Evolutionary conservation across 2,888 invertebrate genomes (phyloP).

Genomic region (Nymphalis c-album): DNA sequence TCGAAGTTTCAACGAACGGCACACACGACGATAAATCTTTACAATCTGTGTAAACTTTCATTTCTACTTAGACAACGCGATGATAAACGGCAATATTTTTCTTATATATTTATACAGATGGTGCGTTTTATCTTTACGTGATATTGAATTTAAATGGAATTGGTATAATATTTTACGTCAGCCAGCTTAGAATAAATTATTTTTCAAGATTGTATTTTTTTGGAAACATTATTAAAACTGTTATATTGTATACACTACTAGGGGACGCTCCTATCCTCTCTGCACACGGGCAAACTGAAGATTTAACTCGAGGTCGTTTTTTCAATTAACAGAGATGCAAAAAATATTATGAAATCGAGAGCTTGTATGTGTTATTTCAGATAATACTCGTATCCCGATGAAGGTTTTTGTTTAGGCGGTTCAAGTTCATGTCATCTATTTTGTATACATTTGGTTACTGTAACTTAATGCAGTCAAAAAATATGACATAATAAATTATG

Average conservation of each 20-base stretch:
- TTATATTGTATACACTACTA: background rate
- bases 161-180: too few species aligned
- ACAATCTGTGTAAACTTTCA: slow-evolving; percentile 27
- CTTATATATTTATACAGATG: slow-evolving; percentile 13
- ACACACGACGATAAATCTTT: slow-evolving; percentile 23
- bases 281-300: too few species aligned
- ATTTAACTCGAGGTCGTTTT: too few species aligned
- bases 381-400: too few species aligned
- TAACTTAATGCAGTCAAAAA: too few species aligned
- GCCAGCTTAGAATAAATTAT: background rate
- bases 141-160: background rate
- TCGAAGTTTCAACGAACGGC: slow-evolving; percentile 19
- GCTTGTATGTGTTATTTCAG: too few species aligned
- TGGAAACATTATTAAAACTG: background rate
- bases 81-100: slow-evolving; percentile 25
- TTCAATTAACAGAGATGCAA: too few species aligned
- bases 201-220: background rate
- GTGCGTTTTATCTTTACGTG: background rate
- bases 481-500: too few species aligned
- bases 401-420: background rate
- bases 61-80: slow-evolving; percentile 16
- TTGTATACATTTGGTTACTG: too few species aligned
- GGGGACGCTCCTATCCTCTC: too few species aligned
- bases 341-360: too few species aligned
- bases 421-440: background rate